phyloP scores from a whole-genome alignment of 2,888 invertebrate genomes.

The Acheta domesticus region DNA sequence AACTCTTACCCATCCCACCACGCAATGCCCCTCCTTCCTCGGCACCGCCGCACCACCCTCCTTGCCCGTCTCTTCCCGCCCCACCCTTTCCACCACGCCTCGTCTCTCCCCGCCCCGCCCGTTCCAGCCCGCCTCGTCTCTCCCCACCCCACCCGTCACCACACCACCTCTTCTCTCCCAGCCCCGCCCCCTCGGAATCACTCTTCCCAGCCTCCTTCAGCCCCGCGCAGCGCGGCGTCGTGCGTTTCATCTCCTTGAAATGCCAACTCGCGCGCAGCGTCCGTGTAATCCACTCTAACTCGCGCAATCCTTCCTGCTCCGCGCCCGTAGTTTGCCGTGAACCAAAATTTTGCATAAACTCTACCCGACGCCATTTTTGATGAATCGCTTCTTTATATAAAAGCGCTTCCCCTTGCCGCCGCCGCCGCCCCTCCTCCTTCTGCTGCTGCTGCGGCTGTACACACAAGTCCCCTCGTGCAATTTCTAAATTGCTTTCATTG shows the following conservation, averaged over 20 bases:
- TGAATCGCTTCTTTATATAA: constrained; percentile 3
- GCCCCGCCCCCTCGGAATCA: too few relatives aligned
- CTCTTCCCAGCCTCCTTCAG: too few relatives aligned
- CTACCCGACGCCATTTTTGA: background rate
- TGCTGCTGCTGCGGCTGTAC: background rate
- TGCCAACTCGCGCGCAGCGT: background rate
- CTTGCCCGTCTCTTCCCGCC: too few relatives aligned
- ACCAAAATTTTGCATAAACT: background rate
- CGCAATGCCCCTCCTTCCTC: too few relatives aligned
- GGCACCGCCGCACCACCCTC: too few relatives aligned
- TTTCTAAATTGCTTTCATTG: constrained; percentile 3
- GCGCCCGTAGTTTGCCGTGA: background rate
- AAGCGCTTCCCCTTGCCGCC: background rate
- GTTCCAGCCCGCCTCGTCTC: too few relatives aligned
- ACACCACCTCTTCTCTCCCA: too few relatives aligned
- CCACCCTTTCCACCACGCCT: too few relatives aligned
- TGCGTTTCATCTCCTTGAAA: background rate
- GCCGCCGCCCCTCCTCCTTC: too few relatives aligned
- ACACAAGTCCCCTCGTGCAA: constrained; percentile 3
- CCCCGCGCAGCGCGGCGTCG: background rate
- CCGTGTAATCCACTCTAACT: constrained; percentile 11
- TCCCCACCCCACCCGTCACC: too few relatives aligned
- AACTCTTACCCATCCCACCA: too few relatives aligned
- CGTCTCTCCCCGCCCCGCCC: too few relatives aligned
- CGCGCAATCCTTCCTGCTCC: background rate